Evolutionary conservation across 2,113 vertebrate genomes (phyloP), one percentile per base, ranked within the genome.

Genomic region (Gambusia holbrooki): DNA sequence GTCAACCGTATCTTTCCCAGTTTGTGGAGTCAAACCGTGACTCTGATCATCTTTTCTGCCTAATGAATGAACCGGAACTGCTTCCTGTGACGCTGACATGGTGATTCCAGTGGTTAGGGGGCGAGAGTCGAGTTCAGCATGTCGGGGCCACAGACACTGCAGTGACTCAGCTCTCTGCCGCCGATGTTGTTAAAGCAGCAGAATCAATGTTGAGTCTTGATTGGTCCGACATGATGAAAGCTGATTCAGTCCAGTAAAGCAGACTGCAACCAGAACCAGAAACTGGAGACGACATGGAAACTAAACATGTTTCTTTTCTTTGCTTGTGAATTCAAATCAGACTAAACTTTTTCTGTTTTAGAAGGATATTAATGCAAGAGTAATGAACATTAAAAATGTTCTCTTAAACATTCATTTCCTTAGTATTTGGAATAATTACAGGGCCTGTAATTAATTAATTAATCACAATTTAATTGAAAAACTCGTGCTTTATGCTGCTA

Each of bases 181-280:
- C 33, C 29, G 22, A 3, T 8, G 77, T 33, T 54, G 69, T 81
- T 81, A 62, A 78, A 83, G 68, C 30, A 37, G 68, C 69, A 54
- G 66, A 83, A 85, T 79, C 51, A 78, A 81, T 58, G 27, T 58
- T 37, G 60, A 30, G 37, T 77, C 13, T 35, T 75, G 83, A 88
- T 17, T 48, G 14, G 45, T 7, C 14, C 45, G 73, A 51, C 28
- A 15, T 27, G 71, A 73, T 83, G 80, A 66, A 85, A 61, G 33
- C 54, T 62, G 62, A 71, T 71, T 73, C 54, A 17, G 15, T 3
- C 45, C 48, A 33, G 35, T 35, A 27, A 1, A 62, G 27, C 19
- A 63, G 40, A 40, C 2, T 48, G 74, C 54, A 62, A 27, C 10
- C 32, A 35, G 4, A 17, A 64, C 35, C 1, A 33, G 62, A 35